Evolutionary conservation across 2,797 vertebrate genomes (phyloP).

Genomic region (Danionella dracula): DNA sequence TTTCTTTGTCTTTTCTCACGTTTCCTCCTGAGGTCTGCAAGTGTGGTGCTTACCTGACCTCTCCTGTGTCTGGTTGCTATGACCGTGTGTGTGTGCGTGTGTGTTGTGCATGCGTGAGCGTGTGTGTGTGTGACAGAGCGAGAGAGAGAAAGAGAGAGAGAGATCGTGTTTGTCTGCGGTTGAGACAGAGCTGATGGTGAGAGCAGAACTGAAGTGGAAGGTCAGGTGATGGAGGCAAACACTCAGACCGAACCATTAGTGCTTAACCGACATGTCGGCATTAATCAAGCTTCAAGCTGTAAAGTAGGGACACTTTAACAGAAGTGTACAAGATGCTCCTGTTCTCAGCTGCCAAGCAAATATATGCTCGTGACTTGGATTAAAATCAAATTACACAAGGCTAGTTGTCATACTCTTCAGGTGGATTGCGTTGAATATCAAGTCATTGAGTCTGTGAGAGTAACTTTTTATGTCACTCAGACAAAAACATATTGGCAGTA

Average conservation of each 20-base stretch:
- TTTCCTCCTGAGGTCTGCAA: constrained; percentile 32
- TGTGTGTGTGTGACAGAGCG: not conserved
- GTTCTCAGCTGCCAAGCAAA: not conserved
- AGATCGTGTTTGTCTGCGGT: not conserved
- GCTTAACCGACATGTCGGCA: constrained; percentile 62
- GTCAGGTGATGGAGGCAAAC: constrained; percentile 49
- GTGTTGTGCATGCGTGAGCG: constrained; percentile 1
- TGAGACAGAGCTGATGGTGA: constrained; percentile 1
- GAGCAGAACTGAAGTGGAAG: constrained; percentile 32
- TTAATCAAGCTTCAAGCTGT: constrained; percentile 60
- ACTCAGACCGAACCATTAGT: constrained; percentile 54
- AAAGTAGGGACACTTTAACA: constrained; percentile 48
- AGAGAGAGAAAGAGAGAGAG: no score
- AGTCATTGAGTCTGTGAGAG: no score
- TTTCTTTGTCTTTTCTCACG: constrained; percentile 2
- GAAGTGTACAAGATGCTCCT: constrained; percentile 39
- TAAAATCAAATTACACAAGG: no score
- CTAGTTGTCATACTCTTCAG: no score
- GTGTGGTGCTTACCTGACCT: constrained; percentile 42
- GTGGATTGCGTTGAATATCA: no score
- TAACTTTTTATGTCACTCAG: no score
- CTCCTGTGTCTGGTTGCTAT: constrained; percentile 54
- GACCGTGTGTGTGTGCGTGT: constrained; percentile 45
- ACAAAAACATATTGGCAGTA: no score
- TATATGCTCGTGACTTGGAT: not conserved